phyloP scores from a whole-genome alignment of 2,113 vertebrate species.

The Plotosus lineatus region DNA sequence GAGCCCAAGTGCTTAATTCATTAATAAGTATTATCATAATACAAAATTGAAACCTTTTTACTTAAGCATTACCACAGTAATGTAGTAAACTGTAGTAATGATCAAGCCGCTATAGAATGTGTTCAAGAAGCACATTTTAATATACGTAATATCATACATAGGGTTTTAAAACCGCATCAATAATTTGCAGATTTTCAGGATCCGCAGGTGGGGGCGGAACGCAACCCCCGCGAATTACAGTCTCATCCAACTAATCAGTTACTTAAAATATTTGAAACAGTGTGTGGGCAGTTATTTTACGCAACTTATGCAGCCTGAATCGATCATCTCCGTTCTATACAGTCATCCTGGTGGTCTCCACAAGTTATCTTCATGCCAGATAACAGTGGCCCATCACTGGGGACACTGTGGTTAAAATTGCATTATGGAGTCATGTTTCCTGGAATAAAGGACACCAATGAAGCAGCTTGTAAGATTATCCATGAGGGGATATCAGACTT shows the following conservation, averaged over 20 bases:
- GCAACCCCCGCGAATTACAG: no score
- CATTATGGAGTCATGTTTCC: slow-evolving; percentile 45
- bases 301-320: background rate
- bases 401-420: slow-evolving; percentile 17
- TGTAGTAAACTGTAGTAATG: no score
- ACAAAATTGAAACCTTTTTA: no score
- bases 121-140: no score
- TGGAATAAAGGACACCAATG: slow-evolving; percentile 5
- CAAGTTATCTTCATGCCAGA: background rate
- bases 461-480: slow-evolving; percentile 32
- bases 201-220: no score
- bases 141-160: no score
- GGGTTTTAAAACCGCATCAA: no score
- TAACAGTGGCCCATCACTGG: slow-evolving; percentile 7
- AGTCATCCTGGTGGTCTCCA: background rate
- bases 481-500: slow-evolving; percentile 21
- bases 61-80: no score
- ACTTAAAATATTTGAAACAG: background rate
- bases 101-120: no score
- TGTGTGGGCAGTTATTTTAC: slow-evolving; percentile 14
- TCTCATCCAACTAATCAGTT: slow-evolving; percentile 16
- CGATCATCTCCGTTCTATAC: background rate
- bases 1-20: no score
- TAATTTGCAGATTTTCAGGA: no score
- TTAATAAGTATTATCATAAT: no score